phyloP scores from a whole-genome alignment of 2,888 invertebrate species.

The Abrostola triplasia region DNA sequence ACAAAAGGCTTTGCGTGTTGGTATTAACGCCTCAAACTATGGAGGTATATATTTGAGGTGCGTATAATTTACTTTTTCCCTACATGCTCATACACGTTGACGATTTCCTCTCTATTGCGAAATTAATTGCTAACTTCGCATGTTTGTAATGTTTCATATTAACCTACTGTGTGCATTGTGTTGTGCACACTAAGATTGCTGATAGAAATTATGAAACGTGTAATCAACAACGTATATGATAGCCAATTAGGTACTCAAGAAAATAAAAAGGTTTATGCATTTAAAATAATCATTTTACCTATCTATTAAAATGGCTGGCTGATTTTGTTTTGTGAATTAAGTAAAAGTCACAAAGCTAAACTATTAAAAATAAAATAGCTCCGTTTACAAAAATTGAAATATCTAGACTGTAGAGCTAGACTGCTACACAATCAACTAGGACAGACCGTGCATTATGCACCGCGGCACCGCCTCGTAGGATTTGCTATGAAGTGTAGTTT shows the following conservation, averaged over 20 bases:
- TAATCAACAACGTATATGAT: conserved; percentile 19
- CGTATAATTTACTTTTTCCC: conserved; percentile 63
- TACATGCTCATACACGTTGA: conserved; percentile 60
- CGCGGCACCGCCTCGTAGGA: too few relatives aligned
- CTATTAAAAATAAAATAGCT: too few relatives aligned
- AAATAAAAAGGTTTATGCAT: neutral
- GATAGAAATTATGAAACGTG: conserved; percentile 34
- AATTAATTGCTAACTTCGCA: conserved; percentile 62
- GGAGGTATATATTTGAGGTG: conserved; percentile 56
- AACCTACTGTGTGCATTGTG: conserved; percentile 38
- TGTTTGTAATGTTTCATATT: conserved; percentile 47
- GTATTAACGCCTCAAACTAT: conserved; percentile 58
- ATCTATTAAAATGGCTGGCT: too few relatives aligned
- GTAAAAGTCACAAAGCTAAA: too few relatives aligned
- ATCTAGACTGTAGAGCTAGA: too few relatives aligned
- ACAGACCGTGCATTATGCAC: too few relatives aligned
- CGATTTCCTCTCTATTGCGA: conserved; percentile 70
- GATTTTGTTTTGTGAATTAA: too few relatives aligned
- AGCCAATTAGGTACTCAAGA: neutral
- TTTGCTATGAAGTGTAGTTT: too few relatives aligned
- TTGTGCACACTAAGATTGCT: conserved; percentile 40
- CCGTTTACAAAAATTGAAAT: too few relatives aligned
- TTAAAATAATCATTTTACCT: too few relatives aligned
- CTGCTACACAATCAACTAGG: too few relatives aligned
- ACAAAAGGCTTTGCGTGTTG: conserved; percentile 61